Percentiles rank a stretch among this genome's conserved stretches.
phyloP scores from a whole-genome alignment of 1,140 invertebrate species.

The Trichogramma pretiosum region DNA sequence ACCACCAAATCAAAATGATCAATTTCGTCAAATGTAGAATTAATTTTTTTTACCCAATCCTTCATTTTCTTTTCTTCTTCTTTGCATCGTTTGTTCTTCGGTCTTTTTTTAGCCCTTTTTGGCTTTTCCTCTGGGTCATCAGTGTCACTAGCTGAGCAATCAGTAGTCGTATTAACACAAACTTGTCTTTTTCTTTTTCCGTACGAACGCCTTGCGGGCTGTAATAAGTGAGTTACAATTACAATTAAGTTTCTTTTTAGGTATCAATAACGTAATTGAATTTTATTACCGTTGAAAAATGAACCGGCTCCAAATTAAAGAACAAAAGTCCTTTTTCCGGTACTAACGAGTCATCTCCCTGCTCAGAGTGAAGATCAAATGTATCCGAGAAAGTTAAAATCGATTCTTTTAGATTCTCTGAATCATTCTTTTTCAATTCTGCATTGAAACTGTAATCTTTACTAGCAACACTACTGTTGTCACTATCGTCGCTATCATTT shows the following conservation, averaged over 20 bases:
- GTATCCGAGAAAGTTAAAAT: conserved; percentile 32
- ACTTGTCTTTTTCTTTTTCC: conserved; percentile 28
- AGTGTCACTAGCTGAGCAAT: not conserved
- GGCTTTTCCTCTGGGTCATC: conserved; percentile 12
- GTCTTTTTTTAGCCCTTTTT: conserved; percentile 18
- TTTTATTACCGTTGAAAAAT: conserved; percentile 28
- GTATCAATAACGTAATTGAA: no score
- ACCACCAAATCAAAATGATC: conserved; percentile 32
- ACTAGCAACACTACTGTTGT: no score
- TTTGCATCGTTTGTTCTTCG: conserved; percentile 22
- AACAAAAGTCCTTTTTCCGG: conserved; percentile 25
- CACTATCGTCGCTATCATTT: not conserved
- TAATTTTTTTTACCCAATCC: conserved; percentile 30
- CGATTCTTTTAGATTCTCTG: not conserved
- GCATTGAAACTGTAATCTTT: no score
- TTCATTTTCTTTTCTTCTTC: conserved; percentile 25
- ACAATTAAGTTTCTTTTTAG: no score
- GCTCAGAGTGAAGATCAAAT: conserved; percentile 28
- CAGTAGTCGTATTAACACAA: conserved; percentile 12
- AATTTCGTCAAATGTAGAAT: conserved; percentile 33
- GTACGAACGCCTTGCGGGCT: conserved; percentile 34
- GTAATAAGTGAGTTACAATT: no score
- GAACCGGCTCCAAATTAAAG: conserved; percentile 29
- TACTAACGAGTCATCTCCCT: conserved; percentile 1
- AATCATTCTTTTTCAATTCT: not conserved